Base-by-base conservation (phyloP, 2,888 invertebrate genomes). In the Drosophila anomalata region DNA sequence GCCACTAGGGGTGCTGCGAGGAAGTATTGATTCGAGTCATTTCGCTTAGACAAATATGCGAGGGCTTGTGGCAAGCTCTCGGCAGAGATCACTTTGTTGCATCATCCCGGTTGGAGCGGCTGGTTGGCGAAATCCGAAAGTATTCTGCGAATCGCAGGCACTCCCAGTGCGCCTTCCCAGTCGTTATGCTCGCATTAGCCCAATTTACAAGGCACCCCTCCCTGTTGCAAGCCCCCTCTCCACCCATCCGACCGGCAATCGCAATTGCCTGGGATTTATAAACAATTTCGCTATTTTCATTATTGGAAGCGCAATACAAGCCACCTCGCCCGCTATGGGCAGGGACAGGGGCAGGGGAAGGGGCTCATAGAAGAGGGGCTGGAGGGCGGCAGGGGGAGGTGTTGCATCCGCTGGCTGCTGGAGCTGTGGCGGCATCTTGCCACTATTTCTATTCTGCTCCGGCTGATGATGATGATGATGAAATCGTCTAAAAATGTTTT, bases 401-500 rank as follows among this genome's bases (percentile, higher is more conserved):
- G 55, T 36, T 55, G 62, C 61, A 48, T 62, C 42, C 58, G 61
- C n/a, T 47, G 29, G 24, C 29, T 58, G 11, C 51, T 41, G 12
- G 33, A 17, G 31, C 53, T 44, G 44, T 5, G 54, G n/a, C 60
- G 56, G 60, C 60, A 46, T 55, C 46, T 33, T 58, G 47, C 22
- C 31, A 31, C 42, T 44, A 12, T 22, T 44, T 36, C 14, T 41
- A 17, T 31, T 17, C 60, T 48, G n/a, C 57, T 22, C 31, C 41
- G 29, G 46, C 60, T 20, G 60, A 47, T 55, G 24, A 14, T 55
- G 54, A 20, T 62, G 52, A 58, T 67, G 60, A 61, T 71, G 63
- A 77, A 80, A 78, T 75, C 51, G 52, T 44, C 79, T 80, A 73
- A 77, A 79, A 79, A 80, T 77, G 67, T 60, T 73, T 65, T 77